These are phyloP conservation scores for Chrysodeixis includens DNA, from an alignment of 2,888 invertebrate genomes.

Conservation along the genomic window DNA sequence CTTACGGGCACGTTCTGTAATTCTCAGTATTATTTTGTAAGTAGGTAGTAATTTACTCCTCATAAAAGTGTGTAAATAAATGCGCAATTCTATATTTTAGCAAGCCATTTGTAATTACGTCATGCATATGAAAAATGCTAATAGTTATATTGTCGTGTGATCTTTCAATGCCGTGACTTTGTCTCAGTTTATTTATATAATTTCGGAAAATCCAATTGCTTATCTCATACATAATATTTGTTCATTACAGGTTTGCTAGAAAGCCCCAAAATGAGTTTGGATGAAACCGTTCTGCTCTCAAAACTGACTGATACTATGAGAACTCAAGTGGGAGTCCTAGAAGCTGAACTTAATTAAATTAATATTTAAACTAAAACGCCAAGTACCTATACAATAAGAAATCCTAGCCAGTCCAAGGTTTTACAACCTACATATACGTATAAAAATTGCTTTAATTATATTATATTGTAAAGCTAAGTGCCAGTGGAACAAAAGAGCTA, in stretches of 20 bases:
- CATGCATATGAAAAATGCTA: constrained; percentile 36
- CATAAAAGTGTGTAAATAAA: constrained; percentile 38
- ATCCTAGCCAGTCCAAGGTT: constrained; percentile 43
- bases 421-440: constrained; percentile 42
- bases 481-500: constrained; percentile 67
- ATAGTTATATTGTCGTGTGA: constrained; percentile 14
- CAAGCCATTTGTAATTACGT: constrained; percentile 19
- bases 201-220: background rate
- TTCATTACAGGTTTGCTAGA: constrained; percentile 90
- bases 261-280: constrained; percentile 91
- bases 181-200: constrained; percentile 5
- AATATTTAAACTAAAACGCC: constrained; percentile 36
- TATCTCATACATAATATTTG: constrained; percentile 1
- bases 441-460: constrained; percentile 62
- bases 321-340: constrained; percentile 90
- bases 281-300: constrained; percentile 92
- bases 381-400: constrained; percentile 43
- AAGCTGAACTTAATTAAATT: constrained; percentile 59
- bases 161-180: constrained; percentile 20
- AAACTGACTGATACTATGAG: constrained; percentile 93
- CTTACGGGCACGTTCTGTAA: constrained; percentile 31
- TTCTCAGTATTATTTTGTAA: constrained; percentile 23
- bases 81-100: constrained; percentile 26
- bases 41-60: constrained; percentile 27
- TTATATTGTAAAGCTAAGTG: constrained; percentile 62